Base-by-base conservation (phyloP, 2,888 invertebrate species). In the Reticulitermes lucifugus region DNA sequence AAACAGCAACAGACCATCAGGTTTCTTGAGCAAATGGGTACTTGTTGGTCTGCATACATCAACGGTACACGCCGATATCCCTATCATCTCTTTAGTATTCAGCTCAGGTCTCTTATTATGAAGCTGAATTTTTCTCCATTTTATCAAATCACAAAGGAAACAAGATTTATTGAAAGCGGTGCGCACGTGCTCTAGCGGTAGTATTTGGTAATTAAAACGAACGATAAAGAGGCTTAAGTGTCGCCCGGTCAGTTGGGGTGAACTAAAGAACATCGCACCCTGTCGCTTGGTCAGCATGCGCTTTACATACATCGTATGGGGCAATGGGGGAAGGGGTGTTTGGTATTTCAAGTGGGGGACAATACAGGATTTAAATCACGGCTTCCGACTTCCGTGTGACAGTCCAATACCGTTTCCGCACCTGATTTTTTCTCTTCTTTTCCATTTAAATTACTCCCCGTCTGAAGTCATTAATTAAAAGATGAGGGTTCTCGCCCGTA, bases 401-500 rank as follows among this genome's bases (percentile, higher is more conserved):
- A 79, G 79, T 41, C n/a, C 79, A 79, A 79, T 55, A 29, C n/a
- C 51, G 79, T 43, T 79, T 79, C 79, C 79, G 79, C 79, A 79
- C 79, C 79, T 79, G 79, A 79, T 79, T 79, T 79, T 79, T 79
- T 79, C n/a, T 6, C n/a, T 65, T 65, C 65, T 65, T 65, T 65
- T 65, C 65, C n/a, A 65, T 65, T 7, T 25, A 65, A 25, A n/a
- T 14, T 65, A 9, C 65, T 65, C 55, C 55, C 55, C 5, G 0
- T 18, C 55, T 55, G 55, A 55, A 55, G 55, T 55, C 65, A 25
- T 65, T 65, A 65, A 65, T 65, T 65, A 65, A 65, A 10, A 25
- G 25, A n/a, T 0, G 65, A 25, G 65, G 25, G 65, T 65, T 25
- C 25, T 65, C 65, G 25, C 65, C 65, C 65, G 7, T 65, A 65